Evolutionary conservation across 2,888 invertebrate genomes (phyloP).

Genomic region (Orchestes rusci): DNA sequence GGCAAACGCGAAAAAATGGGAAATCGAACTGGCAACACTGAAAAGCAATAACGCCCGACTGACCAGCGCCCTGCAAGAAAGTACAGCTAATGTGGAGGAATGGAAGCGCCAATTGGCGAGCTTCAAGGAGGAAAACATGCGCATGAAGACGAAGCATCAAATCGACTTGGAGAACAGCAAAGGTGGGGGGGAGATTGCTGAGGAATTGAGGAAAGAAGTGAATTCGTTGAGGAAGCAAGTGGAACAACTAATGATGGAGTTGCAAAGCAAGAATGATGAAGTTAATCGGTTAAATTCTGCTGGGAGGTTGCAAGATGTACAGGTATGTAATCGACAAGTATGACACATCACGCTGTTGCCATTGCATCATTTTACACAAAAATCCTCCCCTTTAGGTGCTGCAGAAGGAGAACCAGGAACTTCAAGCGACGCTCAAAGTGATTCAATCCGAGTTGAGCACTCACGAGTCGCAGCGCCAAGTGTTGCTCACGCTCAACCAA

Average conservation of each 20-base stretch:
- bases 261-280: slow-evolving; percentile 79
- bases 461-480: slow-evolving; percentile 74
- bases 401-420: slow-evolving; percentile 58
- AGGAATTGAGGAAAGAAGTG: slow-evolving; percentile 68
- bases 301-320: slow-evolving; percentile 36
- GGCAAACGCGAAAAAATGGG: slow-evolving; percentile 98
- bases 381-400: slow-evolving; percentile 33
- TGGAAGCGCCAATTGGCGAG: slow-evolving; percentile 96
- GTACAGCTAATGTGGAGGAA: slow-evolving; percentile 96
- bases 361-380: too few species aligned
- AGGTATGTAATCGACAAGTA: slow-evolving; percentile 25
- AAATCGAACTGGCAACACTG: slow-evolving; percentile 89
- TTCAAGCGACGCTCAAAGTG: slow-evolving; percentile 61
- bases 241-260: slow-evolving; percentile 73
- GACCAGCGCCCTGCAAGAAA: slow-evolving; percentile 90
- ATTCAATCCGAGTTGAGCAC: slow-evolving; percentile 74
- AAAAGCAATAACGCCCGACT: slow-evolving; percentile 94
- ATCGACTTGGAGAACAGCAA: slow-evolving; percentile 64
- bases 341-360: too few species aligned
- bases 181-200: slow-evolving; percentile 62
- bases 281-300: slow-evolving; percentile 54
- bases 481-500: slow-evolving; percentile 72
- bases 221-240: slow-evolving; percentile 69
- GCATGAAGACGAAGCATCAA: slow-evolving; percentile 68
- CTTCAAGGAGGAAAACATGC: slow-evolving; percentile 83